A percentile compares a stretch with the other conserved stretches of the same genome.
Conservation (phyloP, 2,888 invertebrate species). For the Tenodera sinensis region DNA sequence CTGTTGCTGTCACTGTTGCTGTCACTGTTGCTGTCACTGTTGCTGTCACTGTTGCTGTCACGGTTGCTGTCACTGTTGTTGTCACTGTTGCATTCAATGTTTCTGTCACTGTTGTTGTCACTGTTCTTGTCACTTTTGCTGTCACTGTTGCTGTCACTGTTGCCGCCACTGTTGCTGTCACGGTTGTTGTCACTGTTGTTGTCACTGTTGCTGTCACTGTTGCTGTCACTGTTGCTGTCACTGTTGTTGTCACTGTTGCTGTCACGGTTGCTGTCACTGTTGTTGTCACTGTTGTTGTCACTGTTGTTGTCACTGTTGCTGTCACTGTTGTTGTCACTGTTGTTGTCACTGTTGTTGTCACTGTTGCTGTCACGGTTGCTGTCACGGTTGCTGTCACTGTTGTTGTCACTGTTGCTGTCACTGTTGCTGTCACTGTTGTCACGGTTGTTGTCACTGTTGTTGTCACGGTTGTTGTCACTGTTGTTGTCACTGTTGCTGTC, state of each 20-base stretch:
- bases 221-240: neutral
- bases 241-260: conserved; percentile 3
- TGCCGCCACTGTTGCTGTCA: too few species aligned
- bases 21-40: conserved; percentile 12
- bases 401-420: neutral
- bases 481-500: neutral
- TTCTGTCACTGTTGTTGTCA: too few species aligned
- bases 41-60: neutral
- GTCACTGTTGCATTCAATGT: too few species aligned
- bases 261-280: conserved; percentile 1
- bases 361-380: conserved; percentile 2
- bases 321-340: neutral
- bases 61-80: too few species aligned
- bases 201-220: conserved; percentile 16
- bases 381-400: conserved; percentile 3
- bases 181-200: too few species aligned
- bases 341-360: neutral
- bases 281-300: conserved; percentile 1
- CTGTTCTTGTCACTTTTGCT: too few species aligned
- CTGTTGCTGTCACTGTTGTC: conserved; percentile 1
- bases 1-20: too few species aligned
- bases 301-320: conserved; percentile 6
- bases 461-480: too few species aligned
- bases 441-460: too few species aligned
- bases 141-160: too few species aligned